Conservation (phyloP, 2,888 invertebrate species). For the Gastrophysa polygoni region DNA sequence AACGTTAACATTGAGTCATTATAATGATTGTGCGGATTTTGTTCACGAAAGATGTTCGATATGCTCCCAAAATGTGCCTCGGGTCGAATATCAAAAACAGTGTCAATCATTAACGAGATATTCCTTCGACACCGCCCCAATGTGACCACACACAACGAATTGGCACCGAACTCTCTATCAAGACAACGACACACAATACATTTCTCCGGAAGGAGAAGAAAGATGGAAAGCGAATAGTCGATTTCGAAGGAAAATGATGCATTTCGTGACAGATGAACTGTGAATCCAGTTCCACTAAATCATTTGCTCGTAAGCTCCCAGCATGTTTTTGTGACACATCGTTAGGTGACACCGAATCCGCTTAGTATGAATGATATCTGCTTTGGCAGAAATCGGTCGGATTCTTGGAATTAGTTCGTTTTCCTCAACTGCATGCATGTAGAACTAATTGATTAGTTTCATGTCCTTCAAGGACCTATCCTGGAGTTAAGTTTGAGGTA, state of each 20-base stretch:
- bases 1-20: too few relatives aligned
- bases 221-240: conserved; percentile 32
- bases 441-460: not conserved
- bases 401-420: not conserved
- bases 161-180: conserved; percentile 18
- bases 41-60: too few relatives aligned
- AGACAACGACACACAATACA: conserved; percentile 29
- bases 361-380: conserved; percentile 28
- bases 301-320: conserved; percentile 54
- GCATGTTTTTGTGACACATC: conserved; percentile 47
- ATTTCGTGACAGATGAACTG: conserved; percentile 57
- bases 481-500: too few relatives aligned
- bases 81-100: not conserved
- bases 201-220: conserved; percentile 18
- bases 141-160: conserved; percentile 39
- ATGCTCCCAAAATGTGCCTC: too few relatives aligned
- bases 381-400: not conserved
- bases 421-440: not conserved
- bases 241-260: conserved; percentile 48
- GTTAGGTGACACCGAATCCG: conserved; percentile 45
- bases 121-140: conserved; percentile 16
- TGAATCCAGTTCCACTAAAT: conserved; percentile 58
- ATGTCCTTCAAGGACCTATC: too few relatives aligned
- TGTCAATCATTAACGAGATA: not conserved
- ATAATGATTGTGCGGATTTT: too few relatives aligned